Percentiles rank a stretch among this genome's conserved stretches.
These are phyloP conservation scores for Malacosoma neustria DNA, from an alignment of 2,888 invertebrate species.

Conservation along the genomic window DNA sequence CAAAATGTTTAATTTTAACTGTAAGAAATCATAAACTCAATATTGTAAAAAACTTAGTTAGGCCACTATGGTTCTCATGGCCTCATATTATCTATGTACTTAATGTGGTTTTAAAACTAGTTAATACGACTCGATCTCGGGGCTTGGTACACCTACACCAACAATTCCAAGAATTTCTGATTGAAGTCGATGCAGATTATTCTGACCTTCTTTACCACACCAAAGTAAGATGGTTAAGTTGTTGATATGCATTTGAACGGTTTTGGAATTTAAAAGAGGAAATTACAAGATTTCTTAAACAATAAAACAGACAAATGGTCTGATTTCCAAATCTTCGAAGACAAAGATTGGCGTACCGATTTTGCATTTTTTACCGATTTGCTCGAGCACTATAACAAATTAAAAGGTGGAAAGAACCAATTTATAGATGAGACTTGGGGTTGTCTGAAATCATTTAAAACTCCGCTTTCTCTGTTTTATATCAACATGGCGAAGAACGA, in stretches of 20 bases:
- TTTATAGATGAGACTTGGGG: constrained; percentile 10
- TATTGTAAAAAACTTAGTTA: too few relatives aligned
- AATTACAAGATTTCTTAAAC: constrained; percentile 10
- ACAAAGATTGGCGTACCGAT: constrained; percentile 8
- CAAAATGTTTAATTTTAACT: too few relatives aligned
- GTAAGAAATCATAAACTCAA: too few relatives aligned
- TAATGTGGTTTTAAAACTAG: constrained; percentile 9
- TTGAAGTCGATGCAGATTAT: constrained; percentile 11
- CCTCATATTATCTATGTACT: constrained; percentile 9
- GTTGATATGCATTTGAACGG: constrained; percentile 11
- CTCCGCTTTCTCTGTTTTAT: constrained; percentile 10
- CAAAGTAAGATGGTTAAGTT: constrained; percentile 12
- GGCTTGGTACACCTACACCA: constrained; percentile 9
- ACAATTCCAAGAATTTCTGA: constrained; percentile 12
- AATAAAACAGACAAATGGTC: constrained; percentile 9
- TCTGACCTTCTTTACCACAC: constrained; percentile 12
- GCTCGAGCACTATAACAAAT: constrained; percentile 8
- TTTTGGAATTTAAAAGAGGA: constrained; percentile 10
- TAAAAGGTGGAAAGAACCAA: constrained; percentile 8
- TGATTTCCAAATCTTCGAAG: constrained; percentile 8
- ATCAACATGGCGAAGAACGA: constrained; percentile 10
- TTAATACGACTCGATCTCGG: constrained; percentile 11
- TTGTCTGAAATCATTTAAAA: constrained; percentile 11
- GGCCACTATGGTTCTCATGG: too few relatives aligned
- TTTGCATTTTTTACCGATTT: constrained; percentile 10